Evolutionary conservation across 2,888 invertebrate genomes (phyloP), one percentile per base, ranked within the genome.

Genomic region (Temnothorax ravouxi): DNA sequence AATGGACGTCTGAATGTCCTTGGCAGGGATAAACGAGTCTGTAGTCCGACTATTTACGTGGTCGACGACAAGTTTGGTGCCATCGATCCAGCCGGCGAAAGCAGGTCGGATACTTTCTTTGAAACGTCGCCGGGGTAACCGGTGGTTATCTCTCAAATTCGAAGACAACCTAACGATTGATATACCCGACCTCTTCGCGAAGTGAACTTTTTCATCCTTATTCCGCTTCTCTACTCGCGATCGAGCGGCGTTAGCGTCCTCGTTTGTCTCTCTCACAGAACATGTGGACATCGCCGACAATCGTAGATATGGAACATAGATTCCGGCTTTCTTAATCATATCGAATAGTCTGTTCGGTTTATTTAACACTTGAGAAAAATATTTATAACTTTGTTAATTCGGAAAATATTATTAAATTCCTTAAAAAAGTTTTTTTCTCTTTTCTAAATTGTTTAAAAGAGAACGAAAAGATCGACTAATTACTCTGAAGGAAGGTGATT

Each of bases 401-500:
- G n/a, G n/a, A 38, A 62, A 29, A 38, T n/a, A 29, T 62, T 34
- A 34, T n/a, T 62, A 38, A 59, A 8, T 29, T 61, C 4, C 1
- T 34, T n/a, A 4, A 61, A 61, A 34, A 61, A 34, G 3, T 34
- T 61, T n/a, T 61, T 15, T 15, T 29, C 29, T 34, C 5, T 34
- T 34, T 34, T 34, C 34, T 34, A 0, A 34, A 52, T 69, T 69
- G 13, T 52, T 34, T 52, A 4, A 13, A 18, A 47, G 6, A n/a
- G 5, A 54, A 6, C 50, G 50, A 2, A 50, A 50, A 54, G 41
- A 72, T 66, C 29, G 25, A 77, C 80, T 89, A 87, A 86, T 84
- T 86, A 83, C 62, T 87, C 86, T 88, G 84, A 84, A 54, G 62
- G 79, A 83, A 85, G 86, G 81, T 83, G 90, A 90, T 87, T 88